Base-by-base conservation (phyloP, 1,140 invertebrate genomes). In the Drosophila suzukii region DNA sequence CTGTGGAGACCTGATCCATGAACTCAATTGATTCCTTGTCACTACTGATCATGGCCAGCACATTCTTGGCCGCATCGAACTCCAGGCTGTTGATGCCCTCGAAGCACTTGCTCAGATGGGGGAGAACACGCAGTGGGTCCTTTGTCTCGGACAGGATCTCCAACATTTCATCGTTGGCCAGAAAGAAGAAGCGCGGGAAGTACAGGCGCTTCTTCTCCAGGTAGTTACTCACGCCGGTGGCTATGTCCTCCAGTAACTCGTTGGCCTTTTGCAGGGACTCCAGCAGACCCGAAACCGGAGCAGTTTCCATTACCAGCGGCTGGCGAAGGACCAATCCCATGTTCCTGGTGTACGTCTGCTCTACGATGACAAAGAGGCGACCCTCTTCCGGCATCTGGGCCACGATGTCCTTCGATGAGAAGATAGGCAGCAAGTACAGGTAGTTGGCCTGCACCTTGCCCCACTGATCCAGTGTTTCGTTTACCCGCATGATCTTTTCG, bases 81-180 rank as follows among this genome's bases (percentile, higher is more conserved):
- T 95, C 93, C 30, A 96, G 91, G 59, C 93, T 93, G 67, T 94
- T 93, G 60, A 97, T 96, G 34, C 95, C 96, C 92, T 97, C 97
- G 81, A 98, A 98, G 93, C 97, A 98, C 93, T 99, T 99, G 91
- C 96, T 97, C 47, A 98, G 93, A 94, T 98, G 97, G 0, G 97
- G 97, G 83, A 98, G 97, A 4, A 98, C 97, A 68, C 96, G 94
- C 13, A 95, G 89, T 1, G 96, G 97, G 93, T 98, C 97, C 93
- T 97, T 98, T 0, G 96, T 96, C 94, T 98, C 97, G 0, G 97
- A 98, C 44, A 99, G 93, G 84, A 99, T 98, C 93, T 98, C 97
- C 24, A 99, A 93, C 95, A 99, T 96, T 93, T 99, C 98, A 83
- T 98, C 97, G 90, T 98, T 98, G 7, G 98, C 98, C 39, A 99